phyloP scores from a whole-genome alignment of 2,888 invertebrate species.

The Ichneumoninae sp. region DNA sequence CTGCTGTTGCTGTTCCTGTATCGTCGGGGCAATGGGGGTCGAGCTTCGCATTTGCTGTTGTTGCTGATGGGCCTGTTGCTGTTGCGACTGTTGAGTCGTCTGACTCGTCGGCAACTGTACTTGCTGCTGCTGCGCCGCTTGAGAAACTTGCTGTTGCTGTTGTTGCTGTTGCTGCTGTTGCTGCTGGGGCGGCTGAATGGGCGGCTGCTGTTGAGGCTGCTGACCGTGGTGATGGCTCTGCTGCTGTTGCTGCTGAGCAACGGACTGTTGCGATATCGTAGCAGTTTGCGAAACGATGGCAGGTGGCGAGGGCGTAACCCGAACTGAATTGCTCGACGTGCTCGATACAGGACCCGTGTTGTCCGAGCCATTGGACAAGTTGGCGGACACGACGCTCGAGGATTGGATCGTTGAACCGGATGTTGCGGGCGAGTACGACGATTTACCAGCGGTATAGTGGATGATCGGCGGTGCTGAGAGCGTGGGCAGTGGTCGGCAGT shows the following conservation, averaged over 20 bases:
- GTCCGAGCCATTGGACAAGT: conserved; percentile 74
- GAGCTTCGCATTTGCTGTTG: conserved; percentile 75
- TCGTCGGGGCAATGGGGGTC: conserved; percentile 76
- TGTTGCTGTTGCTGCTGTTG: conserved; percentile 76
- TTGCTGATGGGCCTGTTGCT: conserved; percentile 80
- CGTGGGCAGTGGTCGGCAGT: conserved; percentile 82
- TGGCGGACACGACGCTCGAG: conserved; percentile 70
- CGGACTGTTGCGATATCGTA: conserved; percentile 66
- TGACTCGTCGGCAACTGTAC: conserved; percentile 70
- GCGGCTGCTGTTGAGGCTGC: conserved; percentile 73
- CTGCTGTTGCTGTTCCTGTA: conserved; percentile 78
- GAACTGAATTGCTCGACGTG: conserved; percentile 74
- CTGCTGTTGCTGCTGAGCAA: conserved; percentile 37
- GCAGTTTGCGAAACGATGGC: conserved; percentile 66
- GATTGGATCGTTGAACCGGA: conserved; percentile 75
- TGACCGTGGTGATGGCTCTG: conserved; percentile 63
- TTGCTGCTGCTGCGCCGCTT: conserved; percentile 74
- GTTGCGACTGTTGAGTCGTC: conserved; percentile 66
- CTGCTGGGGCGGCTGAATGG: conserved; percentile 75
- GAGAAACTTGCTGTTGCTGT: conserved; percentile 70
- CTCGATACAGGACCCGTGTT: conserved; percentile 68
- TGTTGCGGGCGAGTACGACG: conserved; percentile 77
- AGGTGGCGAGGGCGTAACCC: conserved; percentile 79
- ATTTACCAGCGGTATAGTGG: conserved; percentile 76
- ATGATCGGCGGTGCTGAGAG: conserved; percentile 80